Percentiles rank a stretch among this genome's conserved stretches.
Conservation (phyloP, 2,113 vertebrate species). For the Peromyscus leucopus region DNA sequence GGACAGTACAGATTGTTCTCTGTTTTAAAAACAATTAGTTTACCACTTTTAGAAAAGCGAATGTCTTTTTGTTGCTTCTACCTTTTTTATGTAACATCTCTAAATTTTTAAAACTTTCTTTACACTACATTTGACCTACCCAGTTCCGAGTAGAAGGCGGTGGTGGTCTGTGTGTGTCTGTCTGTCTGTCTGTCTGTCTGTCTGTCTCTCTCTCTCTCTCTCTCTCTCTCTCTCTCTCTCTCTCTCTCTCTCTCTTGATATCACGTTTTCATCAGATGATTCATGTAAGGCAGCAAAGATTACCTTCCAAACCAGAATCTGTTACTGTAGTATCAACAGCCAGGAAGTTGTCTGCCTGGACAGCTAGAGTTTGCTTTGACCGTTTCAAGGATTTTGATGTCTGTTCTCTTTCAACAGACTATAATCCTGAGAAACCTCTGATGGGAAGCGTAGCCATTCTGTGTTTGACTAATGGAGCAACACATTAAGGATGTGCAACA, state of each 20-base stretch:
- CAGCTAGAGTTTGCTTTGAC: slow-evolving; percentile 95
- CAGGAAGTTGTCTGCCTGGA: slow-evolving; percentile 96
- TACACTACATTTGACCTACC: background rate
- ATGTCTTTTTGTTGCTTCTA: background rate
- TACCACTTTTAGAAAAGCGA: background rate
- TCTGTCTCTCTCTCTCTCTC: too few species aligned
- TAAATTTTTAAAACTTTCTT: background rate
- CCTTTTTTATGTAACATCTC: background rate
- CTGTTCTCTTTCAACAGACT: slow-evolving; percentile 96
- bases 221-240: too few species aligned
- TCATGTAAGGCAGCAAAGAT: slow-evolving; percentile 82
- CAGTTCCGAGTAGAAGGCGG: background rate
- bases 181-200: too few species aligned
- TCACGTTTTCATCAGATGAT: background rate
- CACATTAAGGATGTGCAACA: background rate
- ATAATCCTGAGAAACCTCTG: slow-evolving; percentile 86
- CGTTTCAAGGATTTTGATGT: slow-evolving; percentile 95
- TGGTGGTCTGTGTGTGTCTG: too few species aligned
- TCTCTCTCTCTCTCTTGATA: too few species aligned
- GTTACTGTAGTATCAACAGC: slow-evolving; percentile 89
- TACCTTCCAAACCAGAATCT: slow-evolving; percentile 94
- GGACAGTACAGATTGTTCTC: background rate
- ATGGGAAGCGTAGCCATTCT: too few species aligned
- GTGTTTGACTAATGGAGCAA: background rate
- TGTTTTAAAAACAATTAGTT: background rate